phyloP scores from a whole-genome alignment of 1,140 invertebrate genomes.

The Carcinoscorpius rotundicauda region DNA sequence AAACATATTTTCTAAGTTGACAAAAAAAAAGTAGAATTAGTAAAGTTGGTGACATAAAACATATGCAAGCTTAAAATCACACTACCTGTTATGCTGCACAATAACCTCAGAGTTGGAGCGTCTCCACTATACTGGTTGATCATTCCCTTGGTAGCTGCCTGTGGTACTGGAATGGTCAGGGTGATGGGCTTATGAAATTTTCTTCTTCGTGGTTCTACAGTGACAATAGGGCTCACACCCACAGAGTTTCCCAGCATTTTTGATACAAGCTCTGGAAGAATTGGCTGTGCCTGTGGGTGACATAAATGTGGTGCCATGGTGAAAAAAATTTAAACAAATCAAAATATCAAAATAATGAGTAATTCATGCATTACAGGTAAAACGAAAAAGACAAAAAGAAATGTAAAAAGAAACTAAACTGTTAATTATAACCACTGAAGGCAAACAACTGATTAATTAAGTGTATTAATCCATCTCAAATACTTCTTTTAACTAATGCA shows the following conservation, averaged over 20 bases:
- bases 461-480: no score
- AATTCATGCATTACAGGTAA: no score
- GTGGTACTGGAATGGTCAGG: constrained; percentile 93
- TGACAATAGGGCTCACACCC: constrained; percentile 96
- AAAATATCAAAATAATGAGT: no score
- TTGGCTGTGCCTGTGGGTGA: constrained; percentile 75
- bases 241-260: constrained; percentile 95
- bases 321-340: constrained; percentile 1
- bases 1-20: background rate
- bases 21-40: constrained; percentile 24
- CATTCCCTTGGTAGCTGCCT: constrained; percentile 92
- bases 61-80: constrained; percentile 32
- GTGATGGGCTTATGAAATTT: constrained; percentile 99
- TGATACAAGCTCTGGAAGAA: constrained; percentile 87
- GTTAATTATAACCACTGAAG: no score
- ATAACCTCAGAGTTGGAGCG: constrained; percentile 81
- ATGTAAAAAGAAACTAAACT: no score
- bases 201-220: constrained; percentile 88
- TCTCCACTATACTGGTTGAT: constrained; percentile 91
- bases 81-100: constrained; percentile 96
- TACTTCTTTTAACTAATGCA: no score
- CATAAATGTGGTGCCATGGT: background rate
- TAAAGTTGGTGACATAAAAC: constrained; percentile 27
- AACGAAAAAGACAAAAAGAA: no score
- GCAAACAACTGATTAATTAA: no score